A percentile compares a stretch with the other conserved stretches of the same genome.
phyloP scores from a whole-genome alignment of 2,888 invertebrate species.

The Pelosia muscerda region DNA sequence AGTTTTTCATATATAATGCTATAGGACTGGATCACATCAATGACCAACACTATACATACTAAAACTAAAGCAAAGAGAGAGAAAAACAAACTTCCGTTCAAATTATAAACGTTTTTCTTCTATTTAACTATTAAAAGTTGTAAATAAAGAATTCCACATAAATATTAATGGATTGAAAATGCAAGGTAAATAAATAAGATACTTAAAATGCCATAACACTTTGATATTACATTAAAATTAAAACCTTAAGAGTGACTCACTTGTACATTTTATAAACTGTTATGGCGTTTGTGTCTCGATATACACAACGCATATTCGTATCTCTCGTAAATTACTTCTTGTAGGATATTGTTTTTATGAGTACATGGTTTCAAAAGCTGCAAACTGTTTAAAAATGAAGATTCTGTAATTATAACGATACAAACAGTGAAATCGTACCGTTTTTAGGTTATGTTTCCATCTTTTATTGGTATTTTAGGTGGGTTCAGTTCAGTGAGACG shows the following conservation, averaged over 20 bases:
- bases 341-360: conserved; percentile 44
- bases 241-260: conserved; percentile 42
- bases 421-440: conserved; percentile 59
- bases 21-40: conserved; percentile 1
- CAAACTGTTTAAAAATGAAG: conserved; percentile 50
- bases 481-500: conserved; percentile 82
- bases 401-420: conserved; percentile 47
- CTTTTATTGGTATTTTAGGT: conserved; percentile 92
- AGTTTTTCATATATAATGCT: not conserved
- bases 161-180: conserved; percentile 33
- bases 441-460: conserved; percentile 86
- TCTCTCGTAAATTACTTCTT: conserved; percentile 56
- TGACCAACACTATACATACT: not conserved
- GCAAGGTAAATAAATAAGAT: conserved; percentile 48
- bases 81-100: conserved; percentile 57
- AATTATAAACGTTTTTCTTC: conserved; percentile 51
- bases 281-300: conserved; percentile 82
- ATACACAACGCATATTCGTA: conserved; percentile 82
- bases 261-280: conserved; percentile 71
- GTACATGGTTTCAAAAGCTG: conserved; percentile 49
- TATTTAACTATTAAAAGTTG: conserved; percentile 32
- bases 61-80: conserved; percentile 30
- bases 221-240: conserved; percentile 12
- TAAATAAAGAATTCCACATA: conserved; percentile 3
- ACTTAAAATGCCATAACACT: not conserved